A percentile compares a stretch with the other conserved stretches of the same genome.
These are phyloP conservation scores for Megalopta genalis DNA, from an alignment of 1,140 invertebrate species.

Conservation along the genomic window DNA sequence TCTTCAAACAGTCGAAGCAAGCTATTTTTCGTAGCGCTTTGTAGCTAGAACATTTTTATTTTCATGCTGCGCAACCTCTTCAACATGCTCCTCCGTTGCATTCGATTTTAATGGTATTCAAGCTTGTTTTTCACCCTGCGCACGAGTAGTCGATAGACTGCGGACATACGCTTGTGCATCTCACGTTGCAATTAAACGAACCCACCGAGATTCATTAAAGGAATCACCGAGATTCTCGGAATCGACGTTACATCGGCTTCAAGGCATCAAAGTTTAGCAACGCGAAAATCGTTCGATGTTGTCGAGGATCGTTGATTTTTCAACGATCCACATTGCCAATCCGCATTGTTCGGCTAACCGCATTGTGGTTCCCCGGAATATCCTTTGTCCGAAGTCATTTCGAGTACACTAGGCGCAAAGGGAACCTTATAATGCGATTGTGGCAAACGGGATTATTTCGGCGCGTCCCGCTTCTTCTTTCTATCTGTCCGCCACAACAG, in stretches of 20 bases:
- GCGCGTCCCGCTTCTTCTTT: constrained; percentile 10
- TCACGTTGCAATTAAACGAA: no score
- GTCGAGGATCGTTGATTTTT: not conserved
- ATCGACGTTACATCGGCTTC: no score
- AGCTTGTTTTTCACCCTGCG: no score
- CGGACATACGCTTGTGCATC: no score
- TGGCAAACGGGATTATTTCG: constrained; percentile 28
- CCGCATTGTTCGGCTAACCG: not conserved
- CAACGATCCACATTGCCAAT: not conserved
- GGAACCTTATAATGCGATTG: constrained; percentile 14
- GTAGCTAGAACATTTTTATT: not conserved
- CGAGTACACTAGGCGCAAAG: not conserved
- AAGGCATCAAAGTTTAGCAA: no score
- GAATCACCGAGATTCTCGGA: no score
- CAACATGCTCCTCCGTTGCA: no score
- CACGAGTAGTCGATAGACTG: no score
- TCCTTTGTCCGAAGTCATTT: constrained; percentile 13
- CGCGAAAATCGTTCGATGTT: not conserved
- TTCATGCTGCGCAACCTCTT: not conserved
- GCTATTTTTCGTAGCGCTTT: not conserved
- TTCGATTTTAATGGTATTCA: not conserved
- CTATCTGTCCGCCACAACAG: not conserved
- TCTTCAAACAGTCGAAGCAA: not conserved
- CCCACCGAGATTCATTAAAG: no score
- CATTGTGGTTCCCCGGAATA: not conserved